Base-by-base conservation (phyloP, 2,113 vertebrate genomes). In the Eulemur rufifrons region DNA sequence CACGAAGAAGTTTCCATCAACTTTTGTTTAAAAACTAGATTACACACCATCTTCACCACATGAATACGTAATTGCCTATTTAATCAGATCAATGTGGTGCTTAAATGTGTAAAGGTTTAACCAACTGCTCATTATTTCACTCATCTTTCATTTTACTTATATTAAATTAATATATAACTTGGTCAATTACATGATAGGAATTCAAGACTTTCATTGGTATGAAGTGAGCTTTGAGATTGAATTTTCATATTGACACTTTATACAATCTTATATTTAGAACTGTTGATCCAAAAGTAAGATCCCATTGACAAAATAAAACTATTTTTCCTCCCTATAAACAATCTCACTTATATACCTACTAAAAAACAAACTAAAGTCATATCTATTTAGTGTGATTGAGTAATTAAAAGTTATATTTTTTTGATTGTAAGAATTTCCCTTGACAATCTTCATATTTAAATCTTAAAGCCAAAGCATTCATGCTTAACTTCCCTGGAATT, bases 71-170 rank as follows among this genome's bases (percentile, higher is more conserved):
- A 94, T 94, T 90, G 39, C 52, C 0, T 78, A 13, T 54, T 87
- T 80, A 52, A 68, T 84, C 56, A 74, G 13, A 61, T 93, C 42
- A 96, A 39, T 39, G n/a, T 69, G 21, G 17, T 27, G 25, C 27
- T 85, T 87, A 84, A 83, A 76, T 45, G 29, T 73, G 25, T 93
- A 73, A 91, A 95, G 15, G 87, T 90, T 83, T 96, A 90, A 83
- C 63, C 81, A 96, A 74, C 86, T 95, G 76, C 66, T 90, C 37
- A 88, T 84, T 54, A 87, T 69, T 94, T 91, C 34, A 83, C 14
- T 63, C 37, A 66, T 94, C 21, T 61, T 95, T 64, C 23, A 78
- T 71, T 69, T 95, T 50, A 59, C 32, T 90, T n/a, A 56, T 63
- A 66, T 59, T 91, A 73, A 94, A 17, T 71, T 63, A 69, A 54